Evolutionary conservation across 2,113 vertebrate genomes (phyloP), one percentile per base, ranked within the genome.

Genomic region (Cavia aperea): DNA sequence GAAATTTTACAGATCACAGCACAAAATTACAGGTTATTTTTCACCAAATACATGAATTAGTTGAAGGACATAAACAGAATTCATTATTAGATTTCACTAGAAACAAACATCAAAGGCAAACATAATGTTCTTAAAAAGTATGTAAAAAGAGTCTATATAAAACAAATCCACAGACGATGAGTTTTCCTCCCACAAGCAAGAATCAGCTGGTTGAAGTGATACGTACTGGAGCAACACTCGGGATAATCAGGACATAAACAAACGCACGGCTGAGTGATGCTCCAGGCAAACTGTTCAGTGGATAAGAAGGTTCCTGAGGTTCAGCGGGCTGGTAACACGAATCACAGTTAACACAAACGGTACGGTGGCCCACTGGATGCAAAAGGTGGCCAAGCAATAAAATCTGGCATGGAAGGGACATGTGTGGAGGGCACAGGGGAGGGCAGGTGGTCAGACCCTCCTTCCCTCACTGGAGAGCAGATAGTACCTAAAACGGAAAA

Each of bases 401-500:
- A 66, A 36, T 7, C 1, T 11, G 39, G 56, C 18, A 13, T 9
- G 24, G 54, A 21, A 51, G 16, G 83, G 49, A 0, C 11, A 0
- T 2, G 1, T 0, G 33, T 23, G 4, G 16, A 31, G 19, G 84
- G 18, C 23, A 5, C 0, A 6, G 58, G 4, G 2, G 3, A n/a
- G 39, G 60, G 13, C 0, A 0, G 19, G 19, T 12, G 58, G 26
- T 23, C 29, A n/a, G 49, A 43, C 39, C n/a, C n/a, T 70, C 19
- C 7, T n/a, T 31, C 49, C 73, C 51, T 60, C 77, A n/a, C 2
- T 31, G 65, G 73, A 65, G 56, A 73, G 56, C 39, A 51, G 43
- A 36, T 0, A 54, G 43, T 4, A 7, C 33, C 81, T 58, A 7
- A 88, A 56, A n/a, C 23, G 23, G 39, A 43, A 58, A 65, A 60